Conservation (phyloP, 1,140 invertebrate species). For the Drosophila kurseongensis region DNA sequence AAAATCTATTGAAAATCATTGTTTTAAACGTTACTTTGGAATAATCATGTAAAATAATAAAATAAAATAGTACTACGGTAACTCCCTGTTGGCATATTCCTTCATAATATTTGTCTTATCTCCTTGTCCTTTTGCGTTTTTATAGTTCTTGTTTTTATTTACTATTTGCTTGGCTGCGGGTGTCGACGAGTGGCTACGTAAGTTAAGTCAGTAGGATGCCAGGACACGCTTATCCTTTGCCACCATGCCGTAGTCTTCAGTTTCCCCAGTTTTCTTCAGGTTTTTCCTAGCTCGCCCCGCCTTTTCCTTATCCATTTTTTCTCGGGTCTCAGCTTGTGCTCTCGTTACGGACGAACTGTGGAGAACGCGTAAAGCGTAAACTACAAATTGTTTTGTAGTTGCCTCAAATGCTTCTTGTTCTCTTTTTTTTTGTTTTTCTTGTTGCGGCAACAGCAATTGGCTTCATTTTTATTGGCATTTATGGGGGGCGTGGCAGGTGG, state of each 20-base stretch:
- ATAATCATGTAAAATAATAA: not conserved
- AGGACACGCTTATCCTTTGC: constrained; percentile 46
- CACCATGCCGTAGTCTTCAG: not conserved
- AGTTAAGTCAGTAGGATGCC: constrained; percentile 19
- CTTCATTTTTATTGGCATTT: constrained; percentile 77
- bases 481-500: constrained; percentile 29
- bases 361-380: constrained; percentile 71
- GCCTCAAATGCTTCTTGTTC: constrained; percentile 40
- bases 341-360: constrained; percentile 32
- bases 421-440: constrained; percentile 11
- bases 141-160: constrained; percentile 78
- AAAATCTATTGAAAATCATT: not conserved
- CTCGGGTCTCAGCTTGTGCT: constrained; percentile 11
- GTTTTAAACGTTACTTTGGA: too few species aligned
- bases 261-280: not conserved
- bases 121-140: constrained; percentile 22
- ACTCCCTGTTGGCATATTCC: too few species aligned
- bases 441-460: constrained; percentile 66
- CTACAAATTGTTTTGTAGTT: constrained; percentile 77
- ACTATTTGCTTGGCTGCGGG: constrained; percentile 62
- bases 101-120: constrained; percentile 5
- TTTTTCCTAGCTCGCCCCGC: not conserved
- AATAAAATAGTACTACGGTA: not conserved
- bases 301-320: constrained; percentile 8
- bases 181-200: constrained; percentile 12